These are phyloP conservation scores for Cataglyphis cursor DNA, from an alignment of 2,888 invertebrate species.

Conservation along the genomic window DNA sequence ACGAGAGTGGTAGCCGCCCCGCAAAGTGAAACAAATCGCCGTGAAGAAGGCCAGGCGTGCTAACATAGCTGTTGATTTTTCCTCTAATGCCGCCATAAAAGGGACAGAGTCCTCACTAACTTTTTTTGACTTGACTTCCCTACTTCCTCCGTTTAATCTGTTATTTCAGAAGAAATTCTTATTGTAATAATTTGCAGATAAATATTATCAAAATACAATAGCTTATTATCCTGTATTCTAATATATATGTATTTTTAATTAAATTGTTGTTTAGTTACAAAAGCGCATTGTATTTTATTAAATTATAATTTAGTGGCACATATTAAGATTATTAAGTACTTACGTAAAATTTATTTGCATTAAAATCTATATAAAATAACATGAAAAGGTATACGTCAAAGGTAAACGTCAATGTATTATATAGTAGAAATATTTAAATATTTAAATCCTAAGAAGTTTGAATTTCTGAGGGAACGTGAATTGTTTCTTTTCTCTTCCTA, in stretches of 20 bases:
- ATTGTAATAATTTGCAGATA: neutral
- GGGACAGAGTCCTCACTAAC: conserved; percentile 44
- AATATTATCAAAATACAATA: neutral
- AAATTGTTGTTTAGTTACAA: neutral
- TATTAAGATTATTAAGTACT: neutral
- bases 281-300: neutral
- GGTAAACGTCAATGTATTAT: neutral
- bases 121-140: conserved; percentile 48
- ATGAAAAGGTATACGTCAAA: neutral
- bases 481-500: neutral
- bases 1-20: conserved; percentile 59
- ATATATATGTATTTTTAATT: neutral
- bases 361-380: neutral
- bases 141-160: neutral
- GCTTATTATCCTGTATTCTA: neutral
- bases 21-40: conserved; percentile 77
- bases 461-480: neutral
- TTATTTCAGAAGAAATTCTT: conserved; percentile 19
- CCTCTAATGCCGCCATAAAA: conserved; percentile 57
- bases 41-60: conserved; percentile 60
- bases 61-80: conserved; percentile 68
- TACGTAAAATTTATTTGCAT: neutral
- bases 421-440: neutral
- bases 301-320: neutral
- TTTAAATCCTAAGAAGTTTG: neutral